Percentiles rank a stretch among this genome's conserved stretches.
phyloP scores from a whole-genome alignment of 2,888 invertebrate species.

The Machimus rusticus region DNA sequence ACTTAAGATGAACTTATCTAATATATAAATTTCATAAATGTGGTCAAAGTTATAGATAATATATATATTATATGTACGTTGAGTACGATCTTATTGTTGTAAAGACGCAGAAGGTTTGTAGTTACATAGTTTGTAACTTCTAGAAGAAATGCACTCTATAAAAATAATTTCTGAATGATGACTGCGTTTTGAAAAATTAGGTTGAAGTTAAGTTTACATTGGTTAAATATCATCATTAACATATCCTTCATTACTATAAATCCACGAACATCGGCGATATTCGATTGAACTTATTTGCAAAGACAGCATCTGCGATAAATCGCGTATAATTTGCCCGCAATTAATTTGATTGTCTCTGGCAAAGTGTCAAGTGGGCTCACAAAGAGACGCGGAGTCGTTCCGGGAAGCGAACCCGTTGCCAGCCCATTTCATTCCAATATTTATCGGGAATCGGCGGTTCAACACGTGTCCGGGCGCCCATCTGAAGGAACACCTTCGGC shows the following conservation, averaged over 20 bases:
- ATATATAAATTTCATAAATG: too few relatives aligned
- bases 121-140: too few relatives aligned
- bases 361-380: background rate
- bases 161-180: too few relatives aligned
- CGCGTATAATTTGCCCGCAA: background rate
- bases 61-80: too few relatives aligned
- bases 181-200: background rate
- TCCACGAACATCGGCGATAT: background rate
- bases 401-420: background rate
- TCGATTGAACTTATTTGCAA: background rate
- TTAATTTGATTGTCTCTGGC: background rate
- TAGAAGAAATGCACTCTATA: too few relatives aligned
- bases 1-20: too few relatives aligned
- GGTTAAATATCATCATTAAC: background rate
- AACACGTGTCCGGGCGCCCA: conserved; percentile 17
- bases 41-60: too few relatives aligned
- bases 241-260: background rate
- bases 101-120: too few relatives aligned
- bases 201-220: background rate
- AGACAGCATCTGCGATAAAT: background rate
- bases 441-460: conserved; percentile 31
- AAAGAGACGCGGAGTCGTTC: background rate
- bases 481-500: background rate
- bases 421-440: conserved; percentile 26
- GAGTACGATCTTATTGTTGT: too few relatives aligned